Conservation (phyloP, 2,797 vertebrate species). For the Malurus leucopterus region DNA sequence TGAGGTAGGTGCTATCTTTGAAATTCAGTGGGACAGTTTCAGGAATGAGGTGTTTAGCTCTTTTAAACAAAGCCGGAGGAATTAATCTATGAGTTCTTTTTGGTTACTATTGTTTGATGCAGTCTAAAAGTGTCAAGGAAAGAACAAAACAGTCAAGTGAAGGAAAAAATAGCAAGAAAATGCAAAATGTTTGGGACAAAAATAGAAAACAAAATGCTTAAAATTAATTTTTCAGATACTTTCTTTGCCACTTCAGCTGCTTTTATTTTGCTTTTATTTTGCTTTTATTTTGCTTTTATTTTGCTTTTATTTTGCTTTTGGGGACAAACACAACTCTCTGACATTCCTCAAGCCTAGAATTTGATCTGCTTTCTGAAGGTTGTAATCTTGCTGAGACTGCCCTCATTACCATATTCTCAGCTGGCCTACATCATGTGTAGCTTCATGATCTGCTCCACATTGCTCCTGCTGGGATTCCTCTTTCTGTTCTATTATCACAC, state of each 20-base stretch:
- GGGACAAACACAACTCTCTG: not conserved
- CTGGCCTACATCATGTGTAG: not conserved
- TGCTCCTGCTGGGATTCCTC: not conserved
- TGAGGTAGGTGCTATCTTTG: not conserved
- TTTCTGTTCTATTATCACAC: fast-evolving
- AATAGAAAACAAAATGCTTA: not conserved
- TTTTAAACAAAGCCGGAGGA: not conserved
- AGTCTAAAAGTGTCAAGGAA: not conserved
- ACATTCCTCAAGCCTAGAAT: not conserved
- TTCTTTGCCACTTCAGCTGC: not conserved
- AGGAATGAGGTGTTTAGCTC: not conserved
- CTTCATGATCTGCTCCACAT: not conserved
- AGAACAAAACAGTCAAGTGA: not conserved
- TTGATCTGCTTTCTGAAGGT: not conserved
- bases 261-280: not conserved
- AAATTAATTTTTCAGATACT: not conserved
- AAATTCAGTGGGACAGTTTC: not conserved
- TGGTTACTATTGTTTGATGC: not conserved
- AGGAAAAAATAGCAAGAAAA: not conserved
- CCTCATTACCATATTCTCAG: not conserved
- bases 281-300: not conserved
- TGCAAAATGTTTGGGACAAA: not conserved
- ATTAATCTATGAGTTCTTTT: not conserved
- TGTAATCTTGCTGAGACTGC: not conserved
- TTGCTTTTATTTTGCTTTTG: not conserved